These are phyloP conservation scores for Notamacropus eugenii DNA, from an alignment of 2,797 vertebrate species.

Conservation along the genomic window DNA sequence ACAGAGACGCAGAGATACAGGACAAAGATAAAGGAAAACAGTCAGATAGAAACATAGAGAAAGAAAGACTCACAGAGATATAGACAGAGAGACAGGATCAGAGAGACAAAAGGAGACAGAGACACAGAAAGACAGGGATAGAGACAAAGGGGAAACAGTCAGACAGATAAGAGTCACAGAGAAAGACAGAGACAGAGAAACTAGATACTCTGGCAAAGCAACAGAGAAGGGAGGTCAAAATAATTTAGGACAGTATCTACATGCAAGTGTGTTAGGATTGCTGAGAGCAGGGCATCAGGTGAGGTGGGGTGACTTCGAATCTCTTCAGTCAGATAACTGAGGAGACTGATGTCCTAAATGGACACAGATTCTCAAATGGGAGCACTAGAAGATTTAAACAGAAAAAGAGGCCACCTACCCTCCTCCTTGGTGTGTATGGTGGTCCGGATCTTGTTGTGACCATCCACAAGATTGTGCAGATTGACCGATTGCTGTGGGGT, in stretches of 20 bases:
- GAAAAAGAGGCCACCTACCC: slow-evolving; percentile 70
- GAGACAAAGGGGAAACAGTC: no score
- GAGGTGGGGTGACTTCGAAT: neutral
- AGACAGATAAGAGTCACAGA: neutral
- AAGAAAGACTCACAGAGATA: neutral
- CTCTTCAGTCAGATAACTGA: neutral
- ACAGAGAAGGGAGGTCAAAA: neutral
- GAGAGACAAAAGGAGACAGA: no score
- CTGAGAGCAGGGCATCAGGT: neutral
- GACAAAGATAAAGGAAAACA: no score
- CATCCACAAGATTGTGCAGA: slow-evolving; percentile 75
- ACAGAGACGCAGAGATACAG: no score
- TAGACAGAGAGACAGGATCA: neutral
- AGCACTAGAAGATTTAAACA: neutral
- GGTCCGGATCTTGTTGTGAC: slow-evolving; percentile 80
- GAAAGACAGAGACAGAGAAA: neutral
- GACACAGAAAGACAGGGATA: neutral
- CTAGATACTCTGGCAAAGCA: neutral
- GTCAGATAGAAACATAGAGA: neutral
- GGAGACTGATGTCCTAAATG: neutral
- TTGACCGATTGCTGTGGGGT: slow-evolving; percentile 81
- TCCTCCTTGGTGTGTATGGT: slow-evolving; percentile 54
- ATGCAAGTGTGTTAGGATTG: neutral
- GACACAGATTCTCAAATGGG: neutral
- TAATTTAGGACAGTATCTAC: neutral